phyloP scores from a whole-genome alignment of 2,888 invertebrate species.

The Drosophila seclusa region DNA sequence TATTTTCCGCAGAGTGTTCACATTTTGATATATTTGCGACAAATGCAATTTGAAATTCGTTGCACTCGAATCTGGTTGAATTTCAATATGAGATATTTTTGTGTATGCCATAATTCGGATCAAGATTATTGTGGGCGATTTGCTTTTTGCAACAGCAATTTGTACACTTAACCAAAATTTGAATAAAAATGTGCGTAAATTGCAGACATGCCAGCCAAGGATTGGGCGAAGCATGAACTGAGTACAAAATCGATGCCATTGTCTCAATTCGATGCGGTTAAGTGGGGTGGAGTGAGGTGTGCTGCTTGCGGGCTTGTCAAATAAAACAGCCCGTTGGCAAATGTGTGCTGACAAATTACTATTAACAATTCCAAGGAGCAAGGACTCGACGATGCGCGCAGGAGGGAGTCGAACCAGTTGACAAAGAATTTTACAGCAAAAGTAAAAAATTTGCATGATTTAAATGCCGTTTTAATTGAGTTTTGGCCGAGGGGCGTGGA shows the following conservation, averaged over 20 bases:
- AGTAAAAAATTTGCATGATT: constrained; percentile 73
- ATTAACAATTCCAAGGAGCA: constrained; percentile 67
- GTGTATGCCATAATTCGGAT: constrained; percentile 6
- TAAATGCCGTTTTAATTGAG: constrained; percentile 78
- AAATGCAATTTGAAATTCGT: constrained; percentile 27
- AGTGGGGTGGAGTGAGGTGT: background rate
- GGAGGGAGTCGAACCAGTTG: constrained; percentile 31
- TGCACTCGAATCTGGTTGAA: constrained; percentile 30
- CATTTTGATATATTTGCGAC: background rate
- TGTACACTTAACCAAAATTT: constrained; percentile 62
- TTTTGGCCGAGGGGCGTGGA: constrained; percentile 29
- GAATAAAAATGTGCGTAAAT: constrained; percentile 76
- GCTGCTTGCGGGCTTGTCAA: background rate
- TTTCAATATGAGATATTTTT: constrained; percentile 51
- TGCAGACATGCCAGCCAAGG: constrained; percentile 63
- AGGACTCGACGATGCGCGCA: constrained; percentile 16
- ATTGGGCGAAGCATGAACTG: constrained; percentile 32
- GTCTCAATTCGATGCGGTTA: constrained; percentile 42
- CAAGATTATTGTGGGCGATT: constrained; percentile 3
- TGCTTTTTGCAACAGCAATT: constrained; percentile 60
- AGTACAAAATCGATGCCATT: constrained; percentile 42
- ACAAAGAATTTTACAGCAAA: constrained; percentile 64
- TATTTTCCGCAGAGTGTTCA: background rate
- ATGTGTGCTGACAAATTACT: constrained; percentile 61
- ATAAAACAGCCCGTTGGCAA: constrained; percentile 5